Conservation (phyloP, 2,888 invertebrate genomes). For the Cheilosia grossa region DNA sequence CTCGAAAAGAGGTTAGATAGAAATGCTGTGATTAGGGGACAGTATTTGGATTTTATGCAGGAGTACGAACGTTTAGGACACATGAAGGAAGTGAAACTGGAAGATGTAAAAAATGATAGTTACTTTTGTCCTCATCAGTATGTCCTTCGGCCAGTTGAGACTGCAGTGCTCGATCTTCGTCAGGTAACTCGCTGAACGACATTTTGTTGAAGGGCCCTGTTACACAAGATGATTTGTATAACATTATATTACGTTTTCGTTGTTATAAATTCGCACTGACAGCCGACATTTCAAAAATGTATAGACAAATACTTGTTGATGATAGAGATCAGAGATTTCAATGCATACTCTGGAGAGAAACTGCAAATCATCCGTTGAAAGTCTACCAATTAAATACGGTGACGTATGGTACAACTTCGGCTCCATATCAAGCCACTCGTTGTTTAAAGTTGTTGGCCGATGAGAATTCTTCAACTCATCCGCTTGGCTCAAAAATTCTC, state of each 20-base stretch:
- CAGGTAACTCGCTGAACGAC: conserved; percentile 53
- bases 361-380: neutral
- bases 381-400: neutral
- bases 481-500: neutral
- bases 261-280: conserved; percentile 50
- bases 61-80: neutral
- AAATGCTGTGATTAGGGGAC: neutral
- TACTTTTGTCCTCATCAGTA: too few relatives aligned
- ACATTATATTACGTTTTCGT: conserved; percentile 31
- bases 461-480: neutral
- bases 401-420: neutral
- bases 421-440: neutral
- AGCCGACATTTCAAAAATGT: conserved; percentile 71
- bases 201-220: conserved; percentile 48
- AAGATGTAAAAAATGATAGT: neutral
- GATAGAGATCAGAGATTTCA: neutral
- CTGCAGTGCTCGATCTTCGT: neutral
- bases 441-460: conserved; percentile 5
- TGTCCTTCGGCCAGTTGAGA: conserved; percentile 10
- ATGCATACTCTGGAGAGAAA: neutral
- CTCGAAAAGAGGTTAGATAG: neutral
- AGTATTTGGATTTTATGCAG: neutral
- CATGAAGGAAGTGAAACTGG: neutral
- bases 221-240: conserved; percentile 45
- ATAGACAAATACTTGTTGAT: conserved; percentile 59